Evolutionary conservation across 2,888 invertebrate species (phyloP), one percentile per base, ranked within the genome.

Genomic region (Phrixothrix hirtus): DNA sequence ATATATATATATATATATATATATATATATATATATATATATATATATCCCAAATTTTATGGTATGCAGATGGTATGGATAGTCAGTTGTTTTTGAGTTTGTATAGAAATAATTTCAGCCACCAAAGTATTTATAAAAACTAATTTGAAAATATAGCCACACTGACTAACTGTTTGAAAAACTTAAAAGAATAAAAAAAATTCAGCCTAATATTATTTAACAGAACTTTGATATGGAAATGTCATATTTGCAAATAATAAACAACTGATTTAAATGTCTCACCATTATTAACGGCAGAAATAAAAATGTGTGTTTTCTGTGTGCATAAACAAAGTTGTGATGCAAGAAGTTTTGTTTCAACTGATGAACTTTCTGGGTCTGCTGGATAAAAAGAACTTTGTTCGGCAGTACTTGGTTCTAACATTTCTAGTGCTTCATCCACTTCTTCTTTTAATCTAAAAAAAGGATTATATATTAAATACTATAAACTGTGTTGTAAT

Each of bases 261-360:
- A n/a, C 3, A 5, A 17, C 15, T 21, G 10, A 5, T 7, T 11
- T 26, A 21, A 16, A 13, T 32, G 49, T 47, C 30, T 55, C 61
- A 69, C 70, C 69, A 57, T 66, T 60, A 16, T 60, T 55, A 12
- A 56, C 60, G 12, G 42, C 45, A 12, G 58, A 54, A 7, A 63
- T 58, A 62, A 64, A 72, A 29, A 68, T 54, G 30, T 69, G 63
- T 2, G 70, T 63, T 46, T 63, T 67, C 38, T 70, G 60, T 11
- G 65, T 65, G 52, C 73, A 74, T 10, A 74, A 59, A 58, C 74
- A 74, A 14, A 70, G 57, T 42, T 65, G 60, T 12, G 68, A 63
- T 11, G 66, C 60, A 45, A 70, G 62, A 34, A 68, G 50, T 38
- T 65, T 60, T 21, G 62, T 62, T 42, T 43, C 61, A 21, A 57